These are phyloP conservation scores for Zosterops borbonicus DNA, from an alignment of 2,113 vertebrate genomes.

Conservation along the genomic window DNA sequence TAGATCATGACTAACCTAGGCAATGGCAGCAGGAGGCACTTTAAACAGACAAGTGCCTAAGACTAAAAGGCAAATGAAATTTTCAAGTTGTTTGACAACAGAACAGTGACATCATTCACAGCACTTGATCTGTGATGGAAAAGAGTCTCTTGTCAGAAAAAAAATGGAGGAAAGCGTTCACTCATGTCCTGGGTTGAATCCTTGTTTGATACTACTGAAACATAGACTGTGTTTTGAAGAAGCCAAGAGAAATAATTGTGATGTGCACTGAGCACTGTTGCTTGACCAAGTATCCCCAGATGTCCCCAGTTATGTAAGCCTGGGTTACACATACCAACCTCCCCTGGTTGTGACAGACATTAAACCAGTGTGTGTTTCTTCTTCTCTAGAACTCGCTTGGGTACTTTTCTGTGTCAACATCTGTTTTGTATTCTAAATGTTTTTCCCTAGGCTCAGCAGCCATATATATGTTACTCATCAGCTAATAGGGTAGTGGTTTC, in stretches of 20 bases:
- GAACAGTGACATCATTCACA: neutral
- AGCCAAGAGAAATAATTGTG: neutral
- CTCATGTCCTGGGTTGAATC: neutral
- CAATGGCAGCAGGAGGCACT: neutral
- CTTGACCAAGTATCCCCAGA: neutral
- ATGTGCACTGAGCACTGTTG: neutral
- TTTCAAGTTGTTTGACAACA: neutral
- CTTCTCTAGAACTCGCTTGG: neutral
- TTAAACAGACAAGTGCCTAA: neutral
- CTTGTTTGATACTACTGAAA: neutral
- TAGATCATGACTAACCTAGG: neutral
- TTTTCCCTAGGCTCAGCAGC: neutral
- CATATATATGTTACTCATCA: neutral
- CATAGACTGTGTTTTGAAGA: neutral
- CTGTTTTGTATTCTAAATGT: neutral
- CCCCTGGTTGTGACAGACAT: constrained; percentile 77
- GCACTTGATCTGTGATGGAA: neutral
- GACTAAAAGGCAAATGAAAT: neutral
- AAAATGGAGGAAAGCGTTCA: neutral
- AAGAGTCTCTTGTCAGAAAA: neutral
- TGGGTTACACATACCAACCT: constrained; percentile 2
- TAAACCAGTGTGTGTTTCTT: constrained; percentile 1
- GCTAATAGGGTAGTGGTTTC: neutral
- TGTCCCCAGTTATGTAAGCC: neutral
- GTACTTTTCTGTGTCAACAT: neutral